Percentiles rank a stretch among this genome's conserved stretches.
Conservation (phyloP, 2,797 vertebrate genomes). For the Brachyalestes nurse region DNA sequence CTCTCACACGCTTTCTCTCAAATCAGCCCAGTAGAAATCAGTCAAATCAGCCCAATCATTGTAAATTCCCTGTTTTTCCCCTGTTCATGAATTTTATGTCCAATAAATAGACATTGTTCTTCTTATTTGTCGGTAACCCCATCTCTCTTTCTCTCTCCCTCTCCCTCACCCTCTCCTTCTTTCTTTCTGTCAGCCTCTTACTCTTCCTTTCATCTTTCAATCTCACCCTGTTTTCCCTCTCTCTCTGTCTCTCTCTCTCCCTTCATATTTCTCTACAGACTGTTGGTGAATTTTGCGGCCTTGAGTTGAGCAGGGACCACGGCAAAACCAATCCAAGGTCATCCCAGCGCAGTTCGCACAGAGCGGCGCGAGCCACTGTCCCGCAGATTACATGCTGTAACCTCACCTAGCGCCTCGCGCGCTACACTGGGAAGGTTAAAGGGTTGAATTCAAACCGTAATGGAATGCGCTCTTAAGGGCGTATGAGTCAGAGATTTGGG, state of each 20-base stretch:
- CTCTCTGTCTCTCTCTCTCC: background rate
- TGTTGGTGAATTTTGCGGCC: background rate
- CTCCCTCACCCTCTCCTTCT: background rate
- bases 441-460: slow-evolving; percentile 18
- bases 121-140: too few relatives aligned
- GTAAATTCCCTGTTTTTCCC: too few relatives aligned
- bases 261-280: background rate
- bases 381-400: slow-evolving; percentile 18
- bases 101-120: too few relatives aligned
- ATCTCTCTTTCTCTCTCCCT: slow-evolving; percentile 20
- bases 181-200: background rate
- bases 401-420: slow-evolving; percentile 10
- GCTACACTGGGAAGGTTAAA: slow-evolving; percentile 22
- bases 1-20: too few relatives aligned
- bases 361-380: background rate
- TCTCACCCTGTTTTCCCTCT: too few relatives aligned
- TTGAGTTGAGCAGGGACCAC: background rate
- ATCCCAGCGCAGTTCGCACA: background rate
- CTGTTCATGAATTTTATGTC: too few relatives aligned
- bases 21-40: too few relatives aligned
- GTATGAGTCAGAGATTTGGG: slow-evolving; percentile 20
- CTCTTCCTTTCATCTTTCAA: background rate
- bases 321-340: background rate
- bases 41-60: too few relatives aligned
- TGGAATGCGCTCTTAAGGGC: slow-evolving; percentile 5